These are phyloP conservation scores for Potamilus streckersoni DNA, from an alignment of 1,140 invertebrate genomes.

Conservation along the genomic window DNA sequence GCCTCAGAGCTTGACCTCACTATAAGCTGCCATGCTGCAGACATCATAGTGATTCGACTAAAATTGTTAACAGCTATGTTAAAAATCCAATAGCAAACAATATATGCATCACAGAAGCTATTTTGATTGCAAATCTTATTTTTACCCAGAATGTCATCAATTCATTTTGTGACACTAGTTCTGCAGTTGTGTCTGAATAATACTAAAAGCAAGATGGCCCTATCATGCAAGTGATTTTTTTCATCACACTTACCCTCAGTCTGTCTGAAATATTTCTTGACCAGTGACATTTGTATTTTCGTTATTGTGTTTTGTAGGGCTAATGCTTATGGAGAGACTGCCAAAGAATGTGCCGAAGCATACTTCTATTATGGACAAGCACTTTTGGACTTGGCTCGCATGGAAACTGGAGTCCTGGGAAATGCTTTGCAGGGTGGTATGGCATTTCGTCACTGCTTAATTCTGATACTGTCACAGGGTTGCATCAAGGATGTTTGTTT, in stretches of 20 bases:
- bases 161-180: too few relatives aligned
- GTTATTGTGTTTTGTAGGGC: slow-evolving; percentile 39
- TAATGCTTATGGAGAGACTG: slow-evolving; percentile 79
- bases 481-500: too few relatives aligned
- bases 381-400: slow-evolving; percentile 82
- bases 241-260: neutral
- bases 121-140: too few relatives aligned
- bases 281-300: too few relatives aligned
- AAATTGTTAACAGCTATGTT: too few relatives aligned
- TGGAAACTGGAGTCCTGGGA: slow-evolving; percentile 84
- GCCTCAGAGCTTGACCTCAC: too few relatives aligned
- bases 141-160: too few relatives aligned
- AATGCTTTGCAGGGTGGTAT: slow-evolving; percentile 76
- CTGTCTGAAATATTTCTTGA: too few relatives aligned
- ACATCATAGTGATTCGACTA: too few relatives aligned
- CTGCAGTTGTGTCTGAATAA: neutral
- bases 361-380: slow-evolving; percentile 85
- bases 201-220: neutral
- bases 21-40: too few relatives aligned
- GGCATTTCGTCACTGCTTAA: slow-evolving; percentile 15
- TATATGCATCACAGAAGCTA: too few relatives aligned
- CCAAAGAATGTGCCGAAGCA: slow-evolving; percentile 83
- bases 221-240: neutral
- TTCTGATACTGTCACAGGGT: neutral
- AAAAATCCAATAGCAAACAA: too few relatives aligned